phyloP scores from a whole-genome alignment of 2,113 vertebrate genomes.

The zebrafish (Danio rerio) region DNA sequence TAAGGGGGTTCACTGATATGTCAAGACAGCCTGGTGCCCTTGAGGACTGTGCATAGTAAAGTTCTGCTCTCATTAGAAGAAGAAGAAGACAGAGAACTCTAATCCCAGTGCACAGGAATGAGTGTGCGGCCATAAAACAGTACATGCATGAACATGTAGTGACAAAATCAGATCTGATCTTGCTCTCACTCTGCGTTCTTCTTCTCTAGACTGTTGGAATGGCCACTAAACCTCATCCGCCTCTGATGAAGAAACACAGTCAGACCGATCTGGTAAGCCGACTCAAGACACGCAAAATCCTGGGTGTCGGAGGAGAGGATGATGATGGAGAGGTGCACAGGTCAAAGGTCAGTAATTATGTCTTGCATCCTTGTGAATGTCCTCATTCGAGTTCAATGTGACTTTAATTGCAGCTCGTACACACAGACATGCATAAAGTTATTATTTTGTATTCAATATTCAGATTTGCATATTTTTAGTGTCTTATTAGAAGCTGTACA shows the following conservation, averaged over 20 bases:
- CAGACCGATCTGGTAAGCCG: slow-evolving; percentile 97
- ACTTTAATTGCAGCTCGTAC: slow-evolving; percentile 12
- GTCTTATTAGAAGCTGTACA: neutral
- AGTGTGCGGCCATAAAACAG: neutral
- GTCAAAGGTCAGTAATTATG: slow-evolving; percentile 84
- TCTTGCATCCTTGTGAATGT: too few relatives aligned
- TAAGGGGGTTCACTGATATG: neutral
- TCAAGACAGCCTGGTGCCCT: neutral
- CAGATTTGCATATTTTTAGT: neutral
- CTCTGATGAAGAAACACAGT: slow-evolving; percentile 99
- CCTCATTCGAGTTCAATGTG: neutral
- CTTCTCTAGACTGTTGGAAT: slow-evolving; percentile 68
- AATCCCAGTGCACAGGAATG: neutral
- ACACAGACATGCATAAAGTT: too few relatives aligned
- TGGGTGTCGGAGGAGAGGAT: slow-evolving; percentile 94
- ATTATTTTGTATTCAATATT: too few relatives aligned
- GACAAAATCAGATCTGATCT: neutral
- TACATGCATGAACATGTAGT: slow-evolving; percentile 18
- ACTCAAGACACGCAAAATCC: slow-evolving; percentile 95
- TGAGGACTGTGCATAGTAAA: neutral
- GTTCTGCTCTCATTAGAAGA: neutral
- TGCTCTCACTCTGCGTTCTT: slow-evolving; percentile 3
- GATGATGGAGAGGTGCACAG: slow-evolving; percentile 96
- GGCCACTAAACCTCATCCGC: slow-evolving; percentile 84
- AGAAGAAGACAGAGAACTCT: neutral